phyloP scores from a whole-genome alignment of 2,113 vertebrate genomes.

The Pseudolaguvia tuberculata region DNA sequence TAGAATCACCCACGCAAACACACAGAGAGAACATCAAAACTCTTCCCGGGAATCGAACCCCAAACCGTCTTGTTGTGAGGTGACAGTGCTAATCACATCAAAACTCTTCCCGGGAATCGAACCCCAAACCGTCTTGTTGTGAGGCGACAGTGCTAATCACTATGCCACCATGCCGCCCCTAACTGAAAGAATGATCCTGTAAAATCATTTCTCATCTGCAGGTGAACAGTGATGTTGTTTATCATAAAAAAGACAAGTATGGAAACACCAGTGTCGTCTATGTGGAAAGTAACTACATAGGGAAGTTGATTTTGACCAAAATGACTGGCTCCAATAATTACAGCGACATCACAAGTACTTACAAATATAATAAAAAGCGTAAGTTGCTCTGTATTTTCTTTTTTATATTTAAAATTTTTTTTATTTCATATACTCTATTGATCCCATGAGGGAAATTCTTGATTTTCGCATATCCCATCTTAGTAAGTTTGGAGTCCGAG shows the following conservation, averaged over 20 bases:
- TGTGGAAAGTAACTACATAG: conserved; percentile 68
- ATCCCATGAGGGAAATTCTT: no score
- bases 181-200: neutral
- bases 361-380: conserved; percentile 81
- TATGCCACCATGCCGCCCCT: no score
- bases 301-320: conserved; percentile 76
- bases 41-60: no score
- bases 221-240: conserved; percentile 85
- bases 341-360: conserved; percentile 71
- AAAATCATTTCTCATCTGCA: conserved; percentile 51
- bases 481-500: no score
- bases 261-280: conserved; percentile 59
- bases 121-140: no score
- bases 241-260: conserved; percentile 60
- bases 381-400: conserved; percentile 31
- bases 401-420: neutral
- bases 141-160: no score
- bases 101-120: no score
- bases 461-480: no score
- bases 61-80: no score
- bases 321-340: conserved; percentile 54
- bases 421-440: neutral
- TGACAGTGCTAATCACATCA: no score
- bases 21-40: no score
- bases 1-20: no score